Evolutionary conservation across 2,113 vertebrate species (phyloP).

Genomic region (Oncorhynchus gorbuscha): DNA sequence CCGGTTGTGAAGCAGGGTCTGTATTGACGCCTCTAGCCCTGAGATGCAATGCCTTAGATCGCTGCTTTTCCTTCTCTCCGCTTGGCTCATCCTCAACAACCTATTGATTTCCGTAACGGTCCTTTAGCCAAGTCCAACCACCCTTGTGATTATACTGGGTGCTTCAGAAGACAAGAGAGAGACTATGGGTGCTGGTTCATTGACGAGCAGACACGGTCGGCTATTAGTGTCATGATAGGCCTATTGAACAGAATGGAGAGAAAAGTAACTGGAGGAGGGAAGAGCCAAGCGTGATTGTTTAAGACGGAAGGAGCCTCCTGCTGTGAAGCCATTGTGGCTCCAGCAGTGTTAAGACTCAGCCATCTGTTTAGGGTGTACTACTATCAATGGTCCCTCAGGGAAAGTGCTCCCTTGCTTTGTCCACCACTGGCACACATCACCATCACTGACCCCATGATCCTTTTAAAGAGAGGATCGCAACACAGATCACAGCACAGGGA

Average conservation of each 20-base stretch:
- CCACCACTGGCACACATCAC: constrained; percentile 26
- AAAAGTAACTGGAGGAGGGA: not conserved
- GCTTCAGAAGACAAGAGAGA: not conserved
- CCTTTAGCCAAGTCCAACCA: constrained; percentile 15
- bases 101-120: constrained; percentile 41
- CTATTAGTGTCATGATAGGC: not conserved
- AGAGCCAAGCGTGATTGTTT: constrained; percentile 11
- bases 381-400: not conserved
- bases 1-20: no score
- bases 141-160: no score
- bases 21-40: no score
- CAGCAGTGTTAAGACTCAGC: constrained; percentile 30
- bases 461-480: not conserved
- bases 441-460: constrained; percentile 10
- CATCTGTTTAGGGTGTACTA: constrained; percentile 48
- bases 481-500: not conserved
- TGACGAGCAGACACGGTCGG: not conserved
- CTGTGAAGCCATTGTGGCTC: constrained; percentile 35
- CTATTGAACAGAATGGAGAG: not conserved
- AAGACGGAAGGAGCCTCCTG: constrained; percentile 26
- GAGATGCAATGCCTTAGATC: no score
- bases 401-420: constrained; percentile 21
- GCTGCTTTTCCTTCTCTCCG: not conserved
- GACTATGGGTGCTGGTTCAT: not conserved
- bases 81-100: not conserved